Evolutionary conservation across 1,140 invertebrate species (phyloP).

Genomic region (Sinella curviseta): DNA sequence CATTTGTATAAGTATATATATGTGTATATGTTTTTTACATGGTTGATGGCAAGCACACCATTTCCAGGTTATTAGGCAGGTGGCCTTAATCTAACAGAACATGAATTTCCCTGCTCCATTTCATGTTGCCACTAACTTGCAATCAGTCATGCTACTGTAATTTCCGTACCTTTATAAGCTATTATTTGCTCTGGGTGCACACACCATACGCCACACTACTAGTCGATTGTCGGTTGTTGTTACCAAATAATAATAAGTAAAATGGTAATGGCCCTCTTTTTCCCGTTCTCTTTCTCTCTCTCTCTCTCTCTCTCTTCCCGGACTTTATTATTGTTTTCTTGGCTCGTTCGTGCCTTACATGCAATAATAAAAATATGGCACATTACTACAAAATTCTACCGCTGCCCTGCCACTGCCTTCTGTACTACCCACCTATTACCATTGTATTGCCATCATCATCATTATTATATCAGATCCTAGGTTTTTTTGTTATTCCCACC

Average conservation of each 20-base stretch:
- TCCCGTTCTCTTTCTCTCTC: neutral
- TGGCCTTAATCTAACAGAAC: constrained; percentile 25
- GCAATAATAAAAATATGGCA: neutral
- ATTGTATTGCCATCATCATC: too few relatives aligned
- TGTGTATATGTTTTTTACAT: neutral
- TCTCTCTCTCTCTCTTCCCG: neutral
- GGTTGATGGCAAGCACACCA: neutral
- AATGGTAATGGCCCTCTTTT: neutral
- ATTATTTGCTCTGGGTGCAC: constrained; percentile 17
- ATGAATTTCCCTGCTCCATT: constrained; percentile 22
- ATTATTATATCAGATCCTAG: too few relatives aligned
- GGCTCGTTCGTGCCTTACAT: too few relatives aligned
- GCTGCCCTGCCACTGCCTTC: too few relatives aligned
- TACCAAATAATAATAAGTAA: constrained; percentile 12
- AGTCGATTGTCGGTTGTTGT: constrained; percentile 24
- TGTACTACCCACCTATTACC: too few relatives aligned
- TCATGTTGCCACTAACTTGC: constrained; percentile 22
- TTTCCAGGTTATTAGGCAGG: constrained; percentile 26
- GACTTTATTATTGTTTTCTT: neutral
- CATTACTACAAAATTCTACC: too few relatives aligned
- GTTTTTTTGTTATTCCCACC: too few relatives aligned
- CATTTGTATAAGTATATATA: too few relatives aligned
- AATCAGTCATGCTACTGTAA: constrained; percentile 25
- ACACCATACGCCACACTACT: neutral
- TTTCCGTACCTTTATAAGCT: constrained; percentile 18